Conservation (phyloP, 2,113 vertebrate species). For the Apodemus sylvaticus region DNA sequence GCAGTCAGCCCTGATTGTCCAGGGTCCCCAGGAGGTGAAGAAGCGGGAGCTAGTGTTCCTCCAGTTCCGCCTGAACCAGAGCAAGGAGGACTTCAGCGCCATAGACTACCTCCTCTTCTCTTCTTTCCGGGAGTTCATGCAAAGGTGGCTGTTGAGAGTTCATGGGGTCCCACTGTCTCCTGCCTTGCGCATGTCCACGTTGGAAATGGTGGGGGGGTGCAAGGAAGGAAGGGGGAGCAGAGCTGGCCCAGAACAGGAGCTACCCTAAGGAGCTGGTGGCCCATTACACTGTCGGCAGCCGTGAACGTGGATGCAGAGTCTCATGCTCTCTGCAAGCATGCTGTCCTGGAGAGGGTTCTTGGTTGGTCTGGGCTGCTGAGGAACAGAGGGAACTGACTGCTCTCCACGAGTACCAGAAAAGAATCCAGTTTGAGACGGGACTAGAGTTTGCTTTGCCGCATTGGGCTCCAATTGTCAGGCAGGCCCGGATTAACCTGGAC, state of each 20-base stretch:
- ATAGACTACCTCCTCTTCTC: slow-evolving; percentile 98
- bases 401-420: background rate
- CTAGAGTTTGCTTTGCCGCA: background rate
- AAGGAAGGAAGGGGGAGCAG: fast-evolving
- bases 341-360: background rate
- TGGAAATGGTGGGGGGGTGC: background rate
- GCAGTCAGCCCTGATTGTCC: slow-evolving; percentile 93
- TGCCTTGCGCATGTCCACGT: background rate
- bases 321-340: fast-evolving
- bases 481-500: background rate
- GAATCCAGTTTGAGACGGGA: background rate
- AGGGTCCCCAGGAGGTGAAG: slow-evolving; percentile 93
- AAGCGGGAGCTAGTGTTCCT: slow-evolving; percentile 95
- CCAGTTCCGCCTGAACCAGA: slow-evolving; percentile 95
- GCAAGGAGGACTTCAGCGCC: slow-evolving; percentile 96
- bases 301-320: no score
- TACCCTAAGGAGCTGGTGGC: background rate
- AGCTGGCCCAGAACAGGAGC: background rate
- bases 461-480: background rate
- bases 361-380: background rate
- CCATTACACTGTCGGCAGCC: background rate
- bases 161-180: fast-evolving
- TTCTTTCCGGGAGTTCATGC: slow-evolving; percentile 90
- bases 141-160: slow-evolving; percentile 43
- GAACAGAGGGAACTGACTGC: background rate